Evolutionary conservation across 2,797 vertebrate species (phyloP).

Genomic region (Chanos chanos): DNA sequence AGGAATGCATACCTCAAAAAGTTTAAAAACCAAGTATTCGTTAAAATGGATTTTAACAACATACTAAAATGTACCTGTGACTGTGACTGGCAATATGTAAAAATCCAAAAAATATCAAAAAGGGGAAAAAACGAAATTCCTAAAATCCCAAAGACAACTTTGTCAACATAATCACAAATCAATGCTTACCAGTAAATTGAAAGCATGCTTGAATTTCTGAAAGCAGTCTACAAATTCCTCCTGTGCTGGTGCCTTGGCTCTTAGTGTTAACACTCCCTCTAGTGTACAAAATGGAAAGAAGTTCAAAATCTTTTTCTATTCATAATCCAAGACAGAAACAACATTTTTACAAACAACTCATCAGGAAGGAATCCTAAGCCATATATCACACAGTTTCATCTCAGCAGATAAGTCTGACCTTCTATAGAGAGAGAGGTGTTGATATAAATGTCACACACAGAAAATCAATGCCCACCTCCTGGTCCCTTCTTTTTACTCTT

Average conservation of each 20-base stretch:
- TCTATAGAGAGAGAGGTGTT: not conserved
- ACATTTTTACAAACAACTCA: too few relatives aligned
- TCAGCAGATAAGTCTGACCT: not conserved
- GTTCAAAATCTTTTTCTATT: too few relatives aligned
- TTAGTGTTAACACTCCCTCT: conserved; percentile 95
- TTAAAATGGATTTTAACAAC: too few relatives aligned
- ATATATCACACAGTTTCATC: too few relatives aligned
- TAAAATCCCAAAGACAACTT: too few relatives aligned
- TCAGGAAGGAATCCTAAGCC: too few relatives aligned
- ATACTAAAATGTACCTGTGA: too few relatives aligned
- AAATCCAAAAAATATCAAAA: not conserved
- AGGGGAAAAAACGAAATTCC: not conserved
- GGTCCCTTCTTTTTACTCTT: conserved; percentile 87
- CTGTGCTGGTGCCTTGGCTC: conserved; percentile 83
- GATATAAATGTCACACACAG: not conserved
- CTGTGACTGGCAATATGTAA: too few relatives aligned
- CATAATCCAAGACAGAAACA: too few relatives aligned
- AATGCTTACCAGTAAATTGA: conserved; percentile 89
- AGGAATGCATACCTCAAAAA: not conserved
- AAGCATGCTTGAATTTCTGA: conserved; percentile 96
- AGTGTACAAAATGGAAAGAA: conserved; percentile 33
- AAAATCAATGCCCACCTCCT: conserved; percentile 73
- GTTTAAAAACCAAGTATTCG: too few relatives aligned
- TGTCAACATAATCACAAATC: not conserved
- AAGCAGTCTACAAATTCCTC: conserved; percentile 94